phyloP scores from a whole-genome alignment of 2,797 vertebrate species.

The Silurus aristotelis region DNA sequence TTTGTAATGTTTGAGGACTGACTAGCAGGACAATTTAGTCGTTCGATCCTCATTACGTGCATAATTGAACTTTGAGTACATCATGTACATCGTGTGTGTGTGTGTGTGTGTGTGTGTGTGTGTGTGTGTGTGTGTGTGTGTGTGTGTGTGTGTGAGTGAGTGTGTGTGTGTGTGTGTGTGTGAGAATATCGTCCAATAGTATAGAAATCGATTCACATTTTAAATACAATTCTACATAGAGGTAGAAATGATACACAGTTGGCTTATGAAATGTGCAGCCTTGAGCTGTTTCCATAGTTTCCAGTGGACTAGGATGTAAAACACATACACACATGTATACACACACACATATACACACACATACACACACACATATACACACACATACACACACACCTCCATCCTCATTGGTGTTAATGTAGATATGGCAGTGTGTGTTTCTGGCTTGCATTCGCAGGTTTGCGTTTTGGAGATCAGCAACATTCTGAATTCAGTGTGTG shows the following conservation, averaged over 20 bases:
- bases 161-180: neutral
- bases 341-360: neutral
- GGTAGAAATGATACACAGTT: neutral
- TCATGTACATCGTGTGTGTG: neutral
- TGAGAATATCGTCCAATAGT: neutral
- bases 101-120: neutral
- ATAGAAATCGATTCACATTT: neutral
- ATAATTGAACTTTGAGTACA: neutral
- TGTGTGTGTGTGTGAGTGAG: neutral
- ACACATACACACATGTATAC: neutral
- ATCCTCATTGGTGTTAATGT: neutral
- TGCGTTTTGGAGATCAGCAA: conserved; percentile 10
- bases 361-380: neutral
- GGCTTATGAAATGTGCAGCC: conserved; percentile 28
- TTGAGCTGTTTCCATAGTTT: conserved; percentile 45
- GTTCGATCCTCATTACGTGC: neutral
- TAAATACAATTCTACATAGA: neutral
- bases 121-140: neutral
- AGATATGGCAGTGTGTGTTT: neutral
- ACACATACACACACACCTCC: neutral
- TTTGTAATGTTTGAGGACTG: neutral
- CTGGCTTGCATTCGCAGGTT: conserved; percentile 12
- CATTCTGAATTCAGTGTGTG: conserved; percentile 38
- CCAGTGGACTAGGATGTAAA: neutral
- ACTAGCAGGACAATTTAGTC: neutral